Conservation (phyloP, 1,140 invertebrate genomes). For the Halotydeus destructor region DNA sequence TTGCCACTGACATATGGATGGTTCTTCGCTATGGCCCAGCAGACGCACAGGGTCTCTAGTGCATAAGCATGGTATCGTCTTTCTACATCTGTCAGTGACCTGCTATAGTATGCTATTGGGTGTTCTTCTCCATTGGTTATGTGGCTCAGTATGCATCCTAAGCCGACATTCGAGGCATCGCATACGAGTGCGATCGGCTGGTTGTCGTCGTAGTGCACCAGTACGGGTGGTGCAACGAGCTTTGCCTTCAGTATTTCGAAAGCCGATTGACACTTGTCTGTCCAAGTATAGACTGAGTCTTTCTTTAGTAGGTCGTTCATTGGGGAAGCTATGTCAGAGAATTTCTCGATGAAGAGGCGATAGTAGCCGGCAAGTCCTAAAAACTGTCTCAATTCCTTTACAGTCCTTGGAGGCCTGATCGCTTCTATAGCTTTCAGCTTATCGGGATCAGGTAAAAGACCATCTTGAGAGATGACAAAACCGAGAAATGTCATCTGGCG, state of each 20-base stretch:
- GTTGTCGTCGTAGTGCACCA: constrained; percentile 4
- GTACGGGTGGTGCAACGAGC: neutral
- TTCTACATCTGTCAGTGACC: constrained; percentile 1
- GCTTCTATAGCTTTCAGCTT: too few relatives aligned
- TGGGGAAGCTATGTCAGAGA: constrained; percentile 19
- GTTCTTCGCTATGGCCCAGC: constrained; percentile 6
- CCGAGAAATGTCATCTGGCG: too few relatives aligned
- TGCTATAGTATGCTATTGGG: constrained; percentile 1
- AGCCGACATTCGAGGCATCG: constrained; percentile 20
- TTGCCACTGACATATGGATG: constrained; percentile 1
- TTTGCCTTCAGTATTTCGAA: neutral
- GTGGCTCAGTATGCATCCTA: constrained; percentile 21
- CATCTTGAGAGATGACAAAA: too few relatives aligned
- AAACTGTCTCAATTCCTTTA: too few relatives aligned
- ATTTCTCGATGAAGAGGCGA: constrained; percentile 20
- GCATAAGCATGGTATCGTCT: constrained; percentile 2
- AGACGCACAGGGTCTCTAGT: constrained; percentile 1
- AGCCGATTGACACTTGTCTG: constrained; percentile 16
- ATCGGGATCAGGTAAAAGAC: too few relatives aligned
- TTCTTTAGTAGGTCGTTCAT: constrained; percentile 25
- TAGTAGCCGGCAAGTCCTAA: constrained; percentile 22
- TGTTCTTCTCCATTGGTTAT: neutral
- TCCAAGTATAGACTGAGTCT: constrained; percentile 23
- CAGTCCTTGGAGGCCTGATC: too few relatives aligned
- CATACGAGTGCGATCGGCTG: neutral